Evolutionary conservation across 2,797 vertebrate species (phyloP).

Genomic region (Okamejei kenojei): DNA sequence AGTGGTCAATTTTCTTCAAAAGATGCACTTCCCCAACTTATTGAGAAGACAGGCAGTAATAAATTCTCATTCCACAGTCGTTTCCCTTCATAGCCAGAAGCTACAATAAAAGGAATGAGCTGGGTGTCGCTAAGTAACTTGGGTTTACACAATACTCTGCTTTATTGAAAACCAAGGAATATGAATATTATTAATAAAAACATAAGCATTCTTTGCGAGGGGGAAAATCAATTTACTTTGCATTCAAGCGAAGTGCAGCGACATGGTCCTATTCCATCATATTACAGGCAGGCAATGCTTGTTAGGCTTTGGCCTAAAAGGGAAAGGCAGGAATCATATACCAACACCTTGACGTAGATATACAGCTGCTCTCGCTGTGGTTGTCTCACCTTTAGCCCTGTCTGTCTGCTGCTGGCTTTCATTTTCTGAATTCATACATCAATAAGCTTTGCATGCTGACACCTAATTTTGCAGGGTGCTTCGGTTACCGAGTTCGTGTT

Average conservation of each 20-base stretch:
- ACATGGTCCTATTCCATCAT: slow-evolving; percentile 81
- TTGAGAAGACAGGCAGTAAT: slow-evolving; percentile 74
- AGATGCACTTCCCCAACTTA: slow-evolving; percentile 72
- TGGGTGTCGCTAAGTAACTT: slow-evolving; percentile 73
- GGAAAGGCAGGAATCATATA: slow-evolving; percentile 68
- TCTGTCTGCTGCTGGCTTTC: slow-evolving; percentile 97
- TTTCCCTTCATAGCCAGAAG: slow-evolving; percentile 70
- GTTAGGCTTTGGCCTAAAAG: slow-evolving; percentile 83
- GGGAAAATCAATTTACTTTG: slow-evolving; percentile 78
- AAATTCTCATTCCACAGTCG: slow-evolving; percentile 70
- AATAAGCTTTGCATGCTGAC: slow-evolving; percentile 96
- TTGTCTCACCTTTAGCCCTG: slow-evolving; percentile 83
- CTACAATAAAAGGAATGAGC: slow-evolving; percentile 80
- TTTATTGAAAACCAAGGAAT: slow-evolving; percentile 70
- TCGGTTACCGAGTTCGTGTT: slow-evolving; percentile 91
- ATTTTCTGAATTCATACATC: slow-evolving; percentile 99
- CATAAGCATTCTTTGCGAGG: slow-evolving; percentile 68
- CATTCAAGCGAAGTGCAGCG: slow-evolving; percentile 77
- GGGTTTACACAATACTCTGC: slow-evolving; percentile 74
- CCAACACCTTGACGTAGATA: slow-evolving; percentile 91
- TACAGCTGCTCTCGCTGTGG: slow-evolving; percentile 90
- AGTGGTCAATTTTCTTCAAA: slow-evolving; percentile 76
- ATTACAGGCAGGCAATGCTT: slow-evolving; percentile 83
- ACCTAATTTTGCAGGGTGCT: slow-evolving; percentile 98
- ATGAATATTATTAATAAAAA: slow-evolving; percentile 89